Conservation (phyloP, 2,888 invertebrate species). For the Eristalis tenax region DNA sequence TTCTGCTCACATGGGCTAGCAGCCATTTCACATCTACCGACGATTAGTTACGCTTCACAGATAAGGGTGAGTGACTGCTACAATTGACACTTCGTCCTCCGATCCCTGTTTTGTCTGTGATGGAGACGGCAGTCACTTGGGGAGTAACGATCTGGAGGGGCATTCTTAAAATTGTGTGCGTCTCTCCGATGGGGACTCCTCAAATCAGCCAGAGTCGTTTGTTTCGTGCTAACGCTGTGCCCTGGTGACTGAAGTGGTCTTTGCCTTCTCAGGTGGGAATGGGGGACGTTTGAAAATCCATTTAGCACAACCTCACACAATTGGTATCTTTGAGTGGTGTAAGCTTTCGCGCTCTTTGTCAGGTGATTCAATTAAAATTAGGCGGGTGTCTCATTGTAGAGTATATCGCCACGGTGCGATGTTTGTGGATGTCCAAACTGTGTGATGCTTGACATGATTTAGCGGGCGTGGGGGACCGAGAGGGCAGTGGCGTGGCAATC, state of each 20-base stretch:
- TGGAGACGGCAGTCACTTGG: background rate
- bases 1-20: background rate
- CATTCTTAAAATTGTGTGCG: background rate
- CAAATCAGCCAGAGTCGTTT: conserved; percentile 15
- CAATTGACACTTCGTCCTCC: background rate
- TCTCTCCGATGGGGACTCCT: background rate
- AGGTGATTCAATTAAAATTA: background rate
- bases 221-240: conserved; percentile 8
- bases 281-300: background rate
- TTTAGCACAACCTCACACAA: background rate
- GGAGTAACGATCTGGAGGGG: conserved; percentile 4
- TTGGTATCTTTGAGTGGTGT: background rate
- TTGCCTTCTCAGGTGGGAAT: background rate
- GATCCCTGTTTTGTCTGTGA: background rate
- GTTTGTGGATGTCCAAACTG: too few relatives aligned
- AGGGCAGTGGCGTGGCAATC: too few relatives aligned
- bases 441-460: too few relatives aligned
- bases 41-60: conserved; percentile 23
- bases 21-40: background rate
- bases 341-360: background rate
- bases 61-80: conserved; percentile 1
- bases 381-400: background rate
- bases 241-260: background rate
- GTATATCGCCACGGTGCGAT: too few relatives aligned
- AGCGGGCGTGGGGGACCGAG: too few relatives aligned